These are phyloP conservation scores for Diabrotica undecimpunctata DNA, from an alignment of 1,140 invertebrate genomes.

Conservation along the genomic window DNA sequence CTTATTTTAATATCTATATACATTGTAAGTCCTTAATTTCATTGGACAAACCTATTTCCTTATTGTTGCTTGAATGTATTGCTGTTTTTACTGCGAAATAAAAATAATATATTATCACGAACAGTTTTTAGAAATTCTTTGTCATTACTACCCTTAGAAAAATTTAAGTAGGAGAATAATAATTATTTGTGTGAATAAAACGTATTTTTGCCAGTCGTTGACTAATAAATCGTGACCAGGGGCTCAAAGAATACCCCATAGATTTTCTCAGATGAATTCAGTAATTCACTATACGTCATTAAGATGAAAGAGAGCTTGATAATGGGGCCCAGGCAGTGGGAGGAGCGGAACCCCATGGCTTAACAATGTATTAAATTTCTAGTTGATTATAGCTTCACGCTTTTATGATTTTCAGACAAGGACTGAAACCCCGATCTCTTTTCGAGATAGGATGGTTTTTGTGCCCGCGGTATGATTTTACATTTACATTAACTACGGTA, in stretches of 20 bases:
- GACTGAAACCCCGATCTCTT: conserved; percentile 5
- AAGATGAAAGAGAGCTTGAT: conserved; percentile 12
- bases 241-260: conserved; percentile 7
- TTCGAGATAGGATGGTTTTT: conserved; percentile 9
- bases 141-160: background rate
- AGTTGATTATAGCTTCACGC: conserved; percentile 24
- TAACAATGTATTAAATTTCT: conserved; percentile 25
- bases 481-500: conserved; percentile 2
- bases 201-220: conserved; percentile 6
- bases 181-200: background rate
- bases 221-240: conserved; percentile 4
- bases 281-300: conserved; percentile 19
- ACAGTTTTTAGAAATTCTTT: too few relatives aligned
- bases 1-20: too few relatives aligned
- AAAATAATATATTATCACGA: too few relatives aligned
- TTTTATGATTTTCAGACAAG: conserved; percentile 20
- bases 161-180: background rate
- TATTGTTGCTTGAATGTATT: too few relatives aligned
- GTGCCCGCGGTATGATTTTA: conserved; percentile 4
- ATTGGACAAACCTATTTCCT: too few relatives aligned
- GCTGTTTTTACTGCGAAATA: too few relatives aligned
- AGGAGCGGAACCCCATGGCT: conserved; percentile 12
- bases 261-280: conserved; percentile 11
- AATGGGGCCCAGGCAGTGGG: conserved; percentile 9
- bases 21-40: too few relatives aligned